Evolutionary conservation across 2,113 vertebrate genomes (phyloP).

Genomic region (Atractosteus spatula): DNA sequence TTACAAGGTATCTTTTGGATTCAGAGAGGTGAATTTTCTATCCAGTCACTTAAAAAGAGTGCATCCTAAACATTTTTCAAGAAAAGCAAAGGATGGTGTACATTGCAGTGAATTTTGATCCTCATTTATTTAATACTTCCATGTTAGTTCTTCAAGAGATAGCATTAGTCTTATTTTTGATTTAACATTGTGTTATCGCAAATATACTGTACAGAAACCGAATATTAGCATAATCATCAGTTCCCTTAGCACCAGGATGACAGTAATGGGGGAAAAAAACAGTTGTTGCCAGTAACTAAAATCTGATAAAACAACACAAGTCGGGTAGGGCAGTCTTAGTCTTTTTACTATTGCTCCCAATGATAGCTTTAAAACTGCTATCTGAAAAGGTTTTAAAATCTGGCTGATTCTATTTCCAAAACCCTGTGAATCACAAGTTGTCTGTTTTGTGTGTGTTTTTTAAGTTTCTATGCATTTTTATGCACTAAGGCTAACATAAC

Average conservation of each 20-base stretch:
- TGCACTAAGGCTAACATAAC: constrained; percentile 68
- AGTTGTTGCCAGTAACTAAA: too few relatives aligned
- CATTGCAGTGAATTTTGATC: constrained; percentile 35
- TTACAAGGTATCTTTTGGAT: constrained; percentile 53
- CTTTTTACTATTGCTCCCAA: neutral
- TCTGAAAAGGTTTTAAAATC: neutral
- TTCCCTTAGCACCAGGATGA: constrained; percentile 30
- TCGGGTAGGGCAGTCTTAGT: too few relatives aligned
- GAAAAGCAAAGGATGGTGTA: constrained; percentile 36
- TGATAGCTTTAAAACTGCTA: neutral
- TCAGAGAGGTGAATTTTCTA: constrained; percentile 49
- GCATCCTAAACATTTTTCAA: constrained; percentile 36
- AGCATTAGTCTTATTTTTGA: constrained; percentile 49
- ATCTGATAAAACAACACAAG: too few relatives aligned
- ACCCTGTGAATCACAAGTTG: constrained; percentile 17
- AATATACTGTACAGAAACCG: constrained; percentile 40
- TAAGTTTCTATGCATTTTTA: constrained; percentile 41
- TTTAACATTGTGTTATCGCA: constrained; percentile 54
- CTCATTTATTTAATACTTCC: constrained; percentile 45
- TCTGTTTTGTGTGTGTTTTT: constrained; percentile 18
- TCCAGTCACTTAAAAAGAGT: constrained; percentile 46
- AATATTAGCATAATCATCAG: constrained; percentile 55
- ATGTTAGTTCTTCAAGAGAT: constrained; percentile 42
- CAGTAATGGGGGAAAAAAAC: constrained; percentile 12
- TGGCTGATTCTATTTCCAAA: constrained; percentile 5